Evolutionary conservation across 1,140 invertebrate species (phyloP), one percentile per base, ranked within the genome.

Genomic region (Solenopsis invicta): DNA sequence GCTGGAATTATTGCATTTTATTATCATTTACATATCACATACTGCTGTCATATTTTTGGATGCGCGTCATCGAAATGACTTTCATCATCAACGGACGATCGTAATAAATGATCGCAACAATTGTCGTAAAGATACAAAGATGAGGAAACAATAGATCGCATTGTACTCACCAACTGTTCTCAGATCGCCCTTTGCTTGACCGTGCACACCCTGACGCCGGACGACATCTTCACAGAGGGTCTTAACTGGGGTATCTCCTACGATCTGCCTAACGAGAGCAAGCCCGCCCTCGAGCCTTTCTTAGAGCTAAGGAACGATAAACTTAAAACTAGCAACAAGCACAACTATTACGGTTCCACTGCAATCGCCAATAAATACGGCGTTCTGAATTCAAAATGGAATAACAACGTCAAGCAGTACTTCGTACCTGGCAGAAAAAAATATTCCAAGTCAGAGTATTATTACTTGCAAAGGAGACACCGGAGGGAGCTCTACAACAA

Each of bases 161-260:
- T 2, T 3, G 9, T 29, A 29, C 6, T 59, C 3, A 6, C 12
- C 10, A 2, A 21, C 9, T 56, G n/a, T 88, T 93, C 93, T 75
- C 91, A 97, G 96, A 94, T 96, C 75, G 96, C 96, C 0, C 94
- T 96, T 1, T 96, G 96, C 56, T 94, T 97, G 95, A 97, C 96
- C 12, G 93, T 97, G 3, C 96, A 97, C 89, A 95, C 96, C 16
- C 88, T 94, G 75, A 94, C 94, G 0, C 92, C 94, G 0, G 96
- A 96, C 76, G 95, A 96, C 52, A 96, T 96, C 67, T 97, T 97
- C 90, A 97, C 96, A 0, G 96, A 97, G 89, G 97, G 96, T 1
- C 87, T 97, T 5, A 98, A 97, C 93, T 98, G 97, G 97, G 97
- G 97, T 69, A 96, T 97, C 54, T 97, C 97, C 2, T 98, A 97